Evolutionary conservation across 2,888 invertebrate genomes (phyloP), one percentile per base, ranked within the genome.

Genomic region (Aelia acuminata): DNA sequence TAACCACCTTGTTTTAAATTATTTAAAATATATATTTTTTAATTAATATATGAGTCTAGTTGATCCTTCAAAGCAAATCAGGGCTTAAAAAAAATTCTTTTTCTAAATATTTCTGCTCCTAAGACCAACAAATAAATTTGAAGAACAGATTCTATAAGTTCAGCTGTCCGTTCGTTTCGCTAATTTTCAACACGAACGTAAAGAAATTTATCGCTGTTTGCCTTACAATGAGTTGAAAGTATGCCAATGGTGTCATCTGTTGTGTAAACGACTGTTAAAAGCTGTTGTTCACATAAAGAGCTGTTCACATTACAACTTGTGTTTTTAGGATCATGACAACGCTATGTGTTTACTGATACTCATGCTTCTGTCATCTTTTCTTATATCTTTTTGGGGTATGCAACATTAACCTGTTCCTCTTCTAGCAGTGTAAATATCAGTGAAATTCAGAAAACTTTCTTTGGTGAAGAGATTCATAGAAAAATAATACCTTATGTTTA

Each of bases 181-280:
- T 35, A 31, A 31, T 31, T 35, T 70, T 35, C 7, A 31, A 35
- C 63, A 35, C 35, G 57, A 57, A 26, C 26, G 11, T n/a, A 57
- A 57, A 10, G 10, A 26, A 26, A 70, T 35, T 70, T 70, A 35
- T 35, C 31, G 20, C 63, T 31, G 31, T 70, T 15, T 15, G 63
- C 15, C 31, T 70, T 31, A 18, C 18, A 70, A 70, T 70, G 5
- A 70, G 63, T 70, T 70, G 63, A 70, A 70, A 70, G 63, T 70
- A 35, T 70, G 63, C 63, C 63, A 70, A 35, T 70, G 63, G 31
- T 70, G 63, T 70, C 63, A 31, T 70, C 35, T 70, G 35, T 70
- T 70, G 35, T 35, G 63, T 35, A 70, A 70, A 70, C 18, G 18
- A 4, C 35, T 18, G 63, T 5, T 70, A 35, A 70, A 10, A 35